These are phyloP conservation scores for Acrobasis repandana DNA, from an alignment of 2,888 invertebrate species.

Conservation along the genomic window DNA sequence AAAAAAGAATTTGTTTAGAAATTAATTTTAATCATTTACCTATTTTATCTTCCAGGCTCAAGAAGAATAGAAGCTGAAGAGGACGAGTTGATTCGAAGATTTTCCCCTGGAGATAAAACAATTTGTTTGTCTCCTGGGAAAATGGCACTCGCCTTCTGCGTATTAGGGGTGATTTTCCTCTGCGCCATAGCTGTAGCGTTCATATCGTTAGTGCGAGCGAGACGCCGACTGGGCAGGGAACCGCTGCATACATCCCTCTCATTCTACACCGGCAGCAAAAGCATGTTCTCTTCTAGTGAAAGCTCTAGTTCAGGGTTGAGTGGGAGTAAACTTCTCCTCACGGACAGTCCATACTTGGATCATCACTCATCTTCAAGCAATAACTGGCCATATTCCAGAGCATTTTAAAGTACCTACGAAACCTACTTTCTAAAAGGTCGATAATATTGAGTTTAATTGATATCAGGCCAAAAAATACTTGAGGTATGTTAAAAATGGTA, in stretches of 20 bases:
- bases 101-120: slow-evolving; percentile 83
- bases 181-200: slow-evolving; percentile 87
- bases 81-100: slow-evolving; percentile 65
- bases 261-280: slow-evolving; percentile 83
- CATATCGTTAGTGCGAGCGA: slow-evolving; percentile 85
- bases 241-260: slow-evolving; percentile 78
- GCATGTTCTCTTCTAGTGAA: slow-evolving; percentile 83
- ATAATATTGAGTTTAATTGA: neutral
- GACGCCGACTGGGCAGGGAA: slow-evolving; percentile 76
- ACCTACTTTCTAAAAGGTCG: no score
- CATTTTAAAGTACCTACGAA: slow-evolving; percentile 42
- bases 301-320: slow-evolving; percentile 83
- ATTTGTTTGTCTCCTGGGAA: slow-evolving; percentile 90
- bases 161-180: slow-evolving; percentile 87
- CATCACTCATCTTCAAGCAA: slow-evolving; percentile 80
- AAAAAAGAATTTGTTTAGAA: no score
- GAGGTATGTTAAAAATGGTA: no score
- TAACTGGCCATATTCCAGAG: slow-evolving; percentile 79
- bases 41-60: slow-evolving; percentile 55
- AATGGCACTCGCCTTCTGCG: slow-evolving; percentile 89
- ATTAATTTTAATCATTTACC: neutral
- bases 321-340: slow-evolving; percentile 83
- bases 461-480: neutral
- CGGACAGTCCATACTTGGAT: slow-evolving; percentile 84
- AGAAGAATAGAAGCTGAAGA: slow-evolving; percentile 71